Conservation (phyloP, 53 echinoderm and acorn worm species). For the Astropecten irregularis region DNA sequence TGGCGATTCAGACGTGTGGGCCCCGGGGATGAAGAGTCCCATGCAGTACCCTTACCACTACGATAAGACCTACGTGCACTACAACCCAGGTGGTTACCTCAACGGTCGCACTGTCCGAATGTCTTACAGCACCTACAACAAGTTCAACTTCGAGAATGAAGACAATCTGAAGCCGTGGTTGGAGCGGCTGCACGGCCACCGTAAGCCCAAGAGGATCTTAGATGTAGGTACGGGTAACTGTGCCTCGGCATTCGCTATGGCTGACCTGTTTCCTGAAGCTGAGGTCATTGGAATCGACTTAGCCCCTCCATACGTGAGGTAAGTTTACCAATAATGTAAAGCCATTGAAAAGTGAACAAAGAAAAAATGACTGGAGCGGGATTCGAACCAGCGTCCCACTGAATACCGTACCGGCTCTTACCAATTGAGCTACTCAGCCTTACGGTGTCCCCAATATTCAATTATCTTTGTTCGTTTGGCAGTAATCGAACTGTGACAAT, state of each 20-base stretch:
- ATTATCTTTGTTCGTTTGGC: no score
- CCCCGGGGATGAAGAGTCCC: slow-evolving; percentile 47
- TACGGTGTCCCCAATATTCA: no score
- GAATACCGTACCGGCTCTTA: no score
- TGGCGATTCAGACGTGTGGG: slow-evolving; percentile 69
- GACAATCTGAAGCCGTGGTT: slow-evolving; percentile 52
- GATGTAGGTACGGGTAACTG: slow-evolving; percentile 73
- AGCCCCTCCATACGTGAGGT: slow-evolving; percentile 72
- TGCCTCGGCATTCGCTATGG: slow-evolving; percentile 55
- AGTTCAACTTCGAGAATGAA: slow-evolving; percentile 71
- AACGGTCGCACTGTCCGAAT: slow-evolving; percentile 64
- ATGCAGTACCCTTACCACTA: slow-evolving; percentile 70
- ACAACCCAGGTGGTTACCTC: slow-evolving; percentile 67
- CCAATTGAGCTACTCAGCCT: no score
- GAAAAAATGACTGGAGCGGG: no score
- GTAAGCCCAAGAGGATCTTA: slow-evolving; percentile 48
- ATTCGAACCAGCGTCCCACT: no score
- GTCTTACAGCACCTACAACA: slow-evolving; percentile 68
- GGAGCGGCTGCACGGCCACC: slow-evolving; percentile 54
- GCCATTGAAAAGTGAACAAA: no score
- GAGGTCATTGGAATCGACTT: slow-evolving; percentile 72
- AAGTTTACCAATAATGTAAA: no score
- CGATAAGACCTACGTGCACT: slow-evolving; percentile 69
- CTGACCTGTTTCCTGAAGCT: slow-evolving; percentile 60
- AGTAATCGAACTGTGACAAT: no score